phyloP scores from a whole-genome alignment of 1,140 invertebrate genomes.

The Ganaspis sp. region DNA sequence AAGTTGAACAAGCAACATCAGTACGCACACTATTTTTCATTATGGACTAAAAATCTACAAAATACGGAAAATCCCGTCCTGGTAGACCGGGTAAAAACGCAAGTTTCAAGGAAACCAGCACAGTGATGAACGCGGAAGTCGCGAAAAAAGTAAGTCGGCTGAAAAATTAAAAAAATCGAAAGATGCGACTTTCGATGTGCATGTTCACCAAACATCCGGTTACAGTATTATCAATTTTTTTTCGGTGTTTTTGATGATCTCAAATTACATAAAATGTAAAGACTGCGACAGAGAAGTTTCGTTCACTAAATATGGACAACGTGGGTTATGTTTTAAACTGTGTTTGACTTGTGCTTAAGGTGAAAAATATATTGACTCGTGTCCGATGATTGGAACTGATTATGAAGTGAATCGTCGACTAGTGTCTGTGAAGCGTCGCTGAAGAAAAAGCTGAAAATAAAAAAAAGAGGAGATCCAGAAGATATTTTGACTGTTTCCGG shows the following conservation, averaged over 20 bases:
- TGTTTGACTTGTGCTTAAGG: conserved; percentile 40
- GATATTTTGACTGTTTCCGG: conserved; percentile 36
- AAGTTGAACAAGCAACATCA: no score
- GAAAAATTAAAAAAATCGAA: conserved; percentile 38
- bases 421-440: conserved; percentile 46
- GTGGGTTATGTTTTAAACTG: conserved; percentile 49
- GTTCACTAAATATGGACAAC: conserved; percentile 45
- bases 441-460: not conserved
- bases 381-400: conserved; percentile 41
- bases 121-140: no score
- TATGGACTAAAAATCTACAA: no score
- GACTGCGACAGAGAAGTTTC: conserved; percentile 41
- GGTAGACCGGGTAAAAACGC: no score
- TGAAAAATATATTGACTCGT: conserved; percentile 49
- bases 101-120: no score
- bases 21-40: no score
- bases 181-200: conserved; percentile 40
- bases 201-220: conserved; percentile 25
- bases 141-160: not conserved
- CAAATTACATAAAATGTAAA: conserved; percentile 46
- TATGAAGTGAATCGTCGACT: conserved; percentile 56
- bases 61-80: no score
- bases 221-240: conserved; percentile 44
- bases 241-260: conserved; percentile 41
- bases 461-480: no score